These are phyloP conservation scores for Dorcus parallelipipedus DNA, from an alignment of 2,888 invertebrate genomes.

Conservation along the genomic window DNA sequence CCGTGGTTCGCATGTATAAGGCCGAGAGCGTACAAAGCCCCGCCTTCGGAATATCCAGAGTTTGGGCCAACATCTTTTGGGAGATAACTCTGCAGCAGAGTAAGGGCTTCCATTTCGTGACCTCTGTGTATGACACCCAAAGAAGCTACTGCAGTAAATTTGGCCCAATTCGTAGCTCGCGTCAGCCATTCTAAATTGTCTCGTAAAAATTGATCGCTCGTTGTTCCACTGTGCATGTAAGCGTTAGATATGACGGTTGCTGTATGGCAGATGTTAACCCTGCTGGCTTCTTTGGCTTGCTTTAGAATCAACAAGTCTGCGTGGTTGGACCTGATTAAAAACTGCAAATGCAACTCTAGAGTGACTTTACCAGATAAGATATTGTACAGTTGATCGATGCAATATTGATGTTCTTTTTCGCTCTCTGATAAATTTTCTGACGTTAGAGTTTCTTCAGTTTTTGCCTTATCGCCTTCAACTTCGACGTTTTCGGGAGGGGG, in stretches of 20 bases:
- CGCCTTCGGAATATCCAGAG: constrained; percentile 83
- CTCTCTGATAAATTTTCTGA: constrained; percentile 56
- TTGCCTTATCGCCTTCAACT: constrained; percentile 51
- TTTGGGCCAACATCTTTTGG: constrained; percentile 91
- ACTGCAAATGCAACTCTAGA: constrained; percentile 89
- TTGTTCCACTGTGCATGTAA: constrained; percentile 95
- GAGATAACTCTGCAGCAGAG: constrained; percentile 91
- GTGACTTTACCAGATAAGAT: constrained; percentile 90
- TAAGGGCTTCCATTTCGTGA: constrained; percentile 90
- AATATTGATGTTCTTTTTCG: constrained; percentile 75
- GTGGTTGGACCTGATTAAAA: constrained; percentile 92
- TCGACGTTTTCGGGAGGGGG: constrained; percentile 46
- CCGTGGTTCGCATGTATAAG: constrained; percentile 96
- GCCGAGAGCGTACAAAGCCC: constrained; percentile 89
- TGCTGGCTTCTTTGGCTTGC: constrained; percentile 86
- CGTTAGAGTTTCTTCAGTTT: constrained; percentile 18
- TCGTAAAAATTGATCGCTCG: constrained; percentile 90
- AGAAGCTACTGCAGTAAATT: constrained; percentile 93
- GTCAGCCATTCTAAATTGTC: constrained; percentile 96
- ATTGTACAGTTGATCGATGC: constrained; percentile 78
- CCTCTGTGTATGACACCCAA: constrained; percentile 93
- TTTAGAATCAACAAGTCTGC: constrained; percentile 88
- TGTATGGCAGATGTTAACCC: constrained; percentile 93
- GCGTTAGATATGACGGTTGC: constrained; percentile 95
- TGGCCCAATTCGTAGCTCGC: constrained; percentile 96